phyloP scores from a whole-genome alignment of 2,888 invertebrate genomes.

The Heliconius ismenius region DNA sequence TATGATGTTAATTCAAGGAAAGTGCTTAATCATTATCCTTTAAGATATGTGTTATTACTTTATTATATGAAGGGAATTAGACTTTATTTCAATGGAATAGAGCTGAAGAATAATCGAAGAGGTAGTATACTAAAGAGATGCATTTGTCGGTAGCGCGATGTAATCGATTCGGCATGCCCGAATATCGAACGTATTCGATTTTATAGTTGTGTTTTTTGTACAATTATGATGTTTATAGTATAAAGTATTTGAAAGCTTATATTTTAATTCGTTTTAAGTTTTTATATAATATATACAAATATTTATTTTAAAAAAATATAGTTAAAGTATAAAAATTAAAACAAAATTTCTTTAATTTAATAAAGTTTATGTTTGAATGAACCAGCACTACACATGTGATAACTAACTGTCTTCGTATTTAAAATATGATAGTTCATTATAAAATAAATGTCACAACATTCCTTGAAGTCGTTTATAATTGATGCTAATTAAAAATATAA shows the following conservation, averaged over 20 bases:
- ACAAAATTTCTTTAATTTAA: neutral
- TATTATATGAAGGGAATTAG: slow-evolving; percentile 40
- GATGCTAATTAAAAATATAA: neutral
- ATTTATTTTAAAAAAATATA: neutral
- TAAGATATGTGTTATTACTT: slow-evolving; percentile 49
- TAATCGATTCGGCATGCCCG: slow-evolving; percentile 65
- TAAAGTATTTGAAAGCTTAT: slow-evolving; percentile 26
- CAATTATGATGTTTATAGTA: slow-evolving; percentile 34
- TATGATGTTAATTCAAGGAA: slow-evolving; percentile 46
- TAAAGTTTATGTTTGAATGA: neutral
- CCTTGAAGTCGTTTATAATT: neutral
- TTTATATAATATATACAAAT: neutral
- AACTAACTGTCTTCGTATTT: neutral
- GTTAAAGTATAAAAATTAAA: no score
- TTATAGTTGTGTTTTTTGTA: slow-evolving; percentile 38
- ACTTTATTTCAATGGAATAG: slow-evolving; percentile 13
- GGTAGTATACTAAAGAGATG: slow-evolving; percentile 31
- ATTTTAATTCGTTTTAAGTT: neutral
- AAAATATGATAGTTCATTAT: neutral
- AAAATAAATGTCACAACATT: neutral
- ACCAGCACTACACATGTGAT: neutral
- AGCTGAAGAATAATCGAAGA: slow-evolving; percentile 18
- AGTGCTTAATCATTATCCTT: slow-evolving; percentile 54
- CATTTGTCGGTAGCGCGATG: slow-evolving; percentile 60
- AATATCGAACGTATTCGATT: slow-evolving; percentile 40